A percentile compares a stretch with the other conserved stretches of the same genome.
Conservation (phyloP, 2,888 invertebrate genomes). For the Bombylius major region DNA sequence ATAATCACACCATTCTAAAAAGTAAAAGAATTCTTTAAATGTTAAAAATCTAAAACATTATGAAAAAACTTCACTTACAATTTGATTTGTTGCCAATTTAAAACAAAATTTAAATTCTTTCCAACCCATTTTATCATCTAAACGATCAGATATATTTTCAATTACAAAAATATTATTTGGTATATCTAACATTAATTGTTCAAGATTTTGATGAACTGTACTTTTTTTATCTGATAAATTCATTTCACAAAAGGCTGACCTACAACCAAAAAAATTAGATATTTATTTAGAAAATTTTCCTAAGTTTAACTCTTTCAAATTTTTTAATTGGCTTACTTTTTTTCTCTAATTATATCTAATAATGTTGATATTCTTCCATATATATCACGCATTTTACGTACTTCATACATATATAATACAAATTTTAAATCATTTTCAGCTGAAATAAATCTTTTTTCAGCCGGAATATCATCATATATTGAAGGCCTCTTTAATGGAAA, state of each 20-base stretch:
- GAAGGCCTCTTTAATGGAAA: conserved; percentile 11
- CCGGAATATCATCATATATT: conserved; percentile 18
- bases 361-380: conserved; percentile 29
- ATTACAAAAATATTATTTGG: conserved; percentile 47
- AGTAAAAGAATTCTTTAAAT: not conserved
- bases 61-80: conserved; percentile 38
- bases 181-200: conserved; percentile 49
- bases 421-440: conserved; percentile 31
- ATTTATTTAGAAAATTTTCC: not conserved
- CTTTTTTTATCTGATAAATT: conserved; percentile 45
- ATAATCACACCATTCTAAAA: conserved; percentile 41
- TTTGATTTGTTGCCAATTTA: conserved; percentile 50
- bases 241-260: conserved; percentile 49
- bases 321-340: conserved; percentile 21
- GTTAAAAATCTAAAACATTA: not conserved
- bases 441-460: conserved; percentile 17
- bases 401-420: conserved; percentile 32
- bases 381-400: conserved; percentile 33
- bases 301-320: not conserved
- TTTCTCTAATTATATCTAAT: conserved; percentile 28
- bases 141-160: conserved; percentile 47
- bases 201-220: conserved; percentile 47
- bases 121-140: conserved; percentile 50
- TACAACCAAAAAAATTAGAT: conserved; percentile 21
- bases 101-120: conserved; percentile 50